A percentile compares a stretch with the other conserved stretches of the same genome.
phyloP scores from a whole-genome alignment of 2,797 vertebrate species.

The Sebastes kiyomatsui region DNA sequence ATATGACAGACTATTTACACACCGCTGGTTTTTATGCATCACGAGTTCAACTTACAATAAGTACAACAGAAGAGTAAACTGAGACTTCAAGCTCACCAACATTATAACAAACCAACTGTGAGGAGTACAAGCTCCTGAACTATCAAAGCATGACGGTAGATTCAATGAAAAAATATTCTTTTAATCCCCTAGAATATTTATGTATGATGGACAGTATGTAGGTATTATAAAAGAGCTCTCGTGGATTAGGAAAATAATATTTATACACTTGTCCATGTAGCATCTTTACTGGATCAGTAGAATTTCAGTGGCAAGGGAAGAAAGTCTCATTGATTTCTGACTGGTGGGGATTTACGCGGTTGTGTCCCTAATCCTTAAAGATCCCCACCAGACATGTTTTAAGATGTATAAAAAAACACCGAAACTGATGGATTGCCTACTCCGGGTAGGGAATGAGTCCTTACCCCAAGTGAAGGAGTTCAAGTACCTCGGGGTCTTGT shows the following conservation, averaged over 20 bases:
- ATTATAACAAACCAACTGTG: not conserved
- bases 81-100: not conserved
- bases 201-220: not conserved
- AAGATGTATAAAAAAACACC: not conserved
- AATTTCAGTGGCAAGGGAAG: not conserved
- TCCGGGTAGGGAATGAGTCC: too few species aligned
- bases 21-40: not conserved
- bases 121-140: too few species aligned
- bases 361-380: not conserved
- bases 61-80: not conserved
- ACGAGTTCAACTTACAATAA: not conserved
- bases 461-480: too few species aligned
- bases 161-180: not conserved
- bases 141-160: not conserved
- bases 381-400: not conserved
- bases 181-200: not conserved
- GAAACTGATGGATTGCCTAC: too few species aligned
- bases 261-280: not conserved
- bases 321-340: not conserved
- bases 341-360: not conserved
- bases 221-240: too few species aligned
- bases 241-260: not conserved
- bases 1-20: not conserved
- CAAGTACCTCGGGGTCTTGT: too few species aligned
- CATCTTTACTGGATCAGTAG: not conserved